Percentiles rank a stretch among this genome's conserved stretches.
phyloP scores from a whole-genome alignment of 2,113 vertebrate species.

The Pithys albifrons region DNA sequence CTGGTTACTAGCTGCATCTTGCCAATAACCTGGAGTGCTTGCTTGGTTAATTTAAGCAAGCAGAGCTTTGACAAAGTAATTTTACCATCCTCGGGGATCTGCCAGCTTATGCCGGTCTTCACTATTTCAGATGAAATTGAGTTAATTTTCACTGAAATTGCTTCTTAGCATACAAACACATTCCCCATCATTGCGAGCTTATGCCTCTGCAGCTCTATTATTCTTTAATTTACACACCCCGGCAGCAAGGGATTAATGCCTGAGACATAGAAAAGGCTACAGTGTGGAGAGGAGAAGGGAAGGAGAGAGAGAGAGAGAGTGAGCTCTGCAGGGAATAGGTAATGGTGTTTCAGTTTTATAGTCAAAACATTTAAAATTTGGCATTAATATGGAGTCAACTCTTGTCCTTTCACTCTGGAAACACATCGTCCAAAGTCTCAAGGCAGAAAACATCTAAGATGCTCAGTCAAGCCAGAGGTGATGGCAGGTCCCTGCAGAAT shows the following conservation, averaged over 20 bases:
- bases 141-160: constrained; percentile 87
- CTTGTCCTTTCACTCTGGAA: constrained; percentile 41
- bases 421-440: background rate
- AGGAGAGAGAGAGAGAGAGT: background rate
- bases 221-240: constrained; percentile 79
- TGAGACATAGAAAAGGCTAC: constrained; percentile 65
- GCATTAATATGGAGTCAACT: constrained; percentile 33
- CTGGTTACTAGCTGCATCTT: constrained; percentile 76
- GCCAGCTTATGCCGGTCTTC: constrained; percentile 79
- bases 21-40: constrained; percentile 77
- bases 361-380: constrained; percentile 67
- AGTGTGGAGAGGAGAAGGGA: constrained; percentile 22
- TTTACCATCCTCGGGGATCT: constrained; percentile 80
- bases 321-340: constrained; percentile 54
- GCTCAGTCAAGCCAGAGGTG: background rate
- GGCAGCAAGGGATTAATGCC: constrained; percentile 69
- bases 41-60: constrained; percentile 84
- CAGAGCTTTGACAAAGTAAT: constrained; percentile 82
- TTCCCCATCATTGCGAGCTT: constrained; percentile 79
- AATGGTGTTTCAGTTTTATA: constrained; percentile 54
- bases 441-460: background rate
- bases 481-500: background rate
- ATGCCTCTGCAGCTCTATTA: constrained; percentile 80
- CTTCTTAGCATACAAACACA: constrained; percentile 84
- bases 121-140: constrained; percentile 82